These are phyloP conservation scores for Halichoeres trimaculatus DNA, from an alignment of 2,113 vertebrate genomes.

Conservation along the genomic window DNA sequence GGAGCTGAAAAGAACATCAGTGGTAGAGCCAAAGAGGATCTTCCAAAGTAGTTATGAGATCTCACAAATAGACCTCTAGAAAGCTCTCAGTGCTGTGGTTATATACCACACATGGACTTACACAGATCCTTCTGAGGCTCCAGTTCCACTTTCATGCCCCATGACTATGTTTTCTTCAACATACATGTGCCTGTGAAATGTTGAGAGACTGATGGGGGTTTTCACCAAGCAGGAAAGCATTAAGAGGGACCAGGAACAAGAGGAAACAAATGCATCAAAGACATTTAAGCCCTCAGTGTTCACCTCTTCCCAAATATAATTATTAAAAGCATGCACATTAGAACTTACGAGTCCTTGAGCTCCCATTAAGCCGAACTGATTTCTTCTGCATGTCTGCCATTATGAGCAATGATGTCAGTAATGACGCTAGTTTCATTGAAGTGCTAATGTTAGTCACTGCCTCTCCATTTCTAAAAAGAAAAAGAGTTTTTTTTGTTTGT, in stretches of 20 bases:
- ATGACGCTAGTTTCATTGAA: neutral
- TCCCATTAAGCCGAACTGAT: neutral
- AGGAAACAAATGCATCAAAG: constrained; percentile 7
- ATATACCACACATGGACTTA: neutral
- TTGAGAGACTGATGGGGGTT: neutral
- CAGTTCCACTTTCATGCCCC: too few species aligned
- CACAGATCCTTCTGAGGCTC: neutral
- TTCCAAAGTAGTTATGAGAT: neutral
- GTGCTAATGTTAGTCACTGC: neutral
- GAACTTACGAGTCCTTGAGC: neutral
- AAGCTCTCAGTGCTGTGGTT: too few species aligned
- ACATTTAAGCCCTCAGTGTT: neutral
- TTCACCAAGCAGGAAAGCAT: neutral
- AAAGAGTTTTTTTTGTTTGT: too few species aligned
- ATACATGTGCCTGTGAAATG: neutral
- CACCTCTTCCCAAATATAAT: neutral
- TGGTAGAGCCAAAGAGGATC: neutral
- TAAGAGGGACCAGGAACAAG: neutral
- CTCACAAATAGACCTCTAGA: neutral
- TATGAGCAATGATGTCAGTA: neutral
- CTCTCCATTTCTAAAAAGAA: neutral
- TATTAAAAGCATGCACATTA: neutral
- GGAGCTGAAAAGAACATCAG: constrained; percentile 21
- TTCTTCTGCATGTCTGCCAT: neutral
- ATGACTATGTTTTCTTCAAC: too few species aligned